These are phyloP conservation scores for Monochamus saltuarius DNA, from an alignment of 1,140 invertebrate genomes.

Conservation along the genomic window DNA sequence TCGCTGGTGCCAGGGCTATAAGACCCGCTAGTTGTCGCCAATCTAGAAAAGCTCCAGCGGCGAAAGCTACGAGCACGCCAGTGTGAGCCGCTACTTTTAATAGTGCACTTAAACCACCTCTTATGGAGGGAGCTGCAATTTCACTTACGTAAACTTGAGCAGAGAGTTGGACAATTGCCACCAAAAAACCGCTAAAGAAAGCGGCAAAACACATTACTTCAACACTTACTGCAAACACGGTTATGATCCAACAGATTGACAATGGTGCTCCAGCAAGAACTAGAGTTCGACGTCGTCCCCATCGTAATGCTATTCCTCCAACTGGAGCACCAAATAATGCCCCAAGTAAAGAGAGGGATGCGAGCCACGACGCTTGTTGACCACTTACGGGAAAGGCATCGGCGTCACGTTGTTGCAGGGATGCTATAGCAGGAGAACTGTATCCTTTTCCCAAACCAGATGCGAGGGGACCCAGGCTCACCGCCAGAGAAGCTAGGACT, in stretches of 20 bases:
- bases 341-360: constrained; percentile 75
- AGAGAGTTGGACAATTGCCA: constrained; percentile 75
- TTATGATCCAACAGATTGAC: constrained; percentile 73
- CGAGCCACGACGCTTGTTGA: constrained; percentile 81
- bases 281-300: constrained; percentile 68
- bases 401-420: constrained; percentile 66
- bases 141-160: constrained; percentile 87
- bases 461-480: constrained; percentile 77
- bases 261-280: constrained; percentile 70
- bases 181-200: constrained; percentile 76
- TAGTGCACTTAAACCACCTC: constrained; percentile 82
- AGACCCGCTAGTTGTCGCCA: constrained; percentile 80
- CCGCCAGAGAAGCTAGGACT: constrained; percentile 76
- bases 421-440: constrained; percentile 80
- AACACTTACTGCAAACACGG: constrained; percentile 70
- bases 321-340: constrained; percentile 76
- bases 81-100: constrained; percentile 83
- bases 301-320: constrained; percentile 72
- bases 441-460: constrained; percentile 81
- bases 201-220: constrained; percentile 76
- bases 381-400: constrained; percentile 66
- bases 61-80: constrained; percentile 79
- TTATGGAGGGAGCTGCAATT: constrained; percentile 80
- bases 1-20: constrained; percentile 70
- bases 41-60: constrained; percentile 75